These are phyloP conservation scores for Myrmecophaga tridactyla DNA, from an alignment of 2,113 vertebrate species.

Conservation along the genomic window DNA sequence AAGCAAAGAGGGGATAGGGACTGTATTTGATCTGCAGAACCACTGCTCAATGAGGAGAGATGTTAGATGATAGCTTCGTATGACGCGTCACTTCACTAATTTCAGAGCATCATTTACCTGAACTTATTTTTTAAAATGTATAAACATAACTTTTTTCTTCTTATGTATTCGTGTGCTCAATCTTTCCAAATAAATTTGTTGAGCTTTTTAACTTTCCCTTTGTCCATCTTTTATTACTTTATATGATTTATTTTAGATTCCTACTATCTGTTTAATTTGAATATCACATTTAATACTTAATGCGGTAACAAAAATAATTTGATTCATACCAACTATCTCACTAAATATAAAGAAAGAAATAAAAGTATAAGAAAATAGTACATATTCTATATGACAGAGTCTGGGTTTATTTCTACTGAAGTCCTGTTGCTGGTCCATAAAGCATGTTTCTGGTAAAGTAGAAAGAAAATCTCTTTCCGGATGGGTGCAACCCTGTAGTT, in stretches of 20 bases:
- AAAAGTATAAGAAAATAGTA: background rate
- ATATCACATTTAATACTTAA: background rate
- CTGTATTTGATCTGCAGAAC: background rate
- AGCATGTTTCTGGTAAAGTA: background rate
- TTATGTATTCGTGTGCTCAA: background rate
- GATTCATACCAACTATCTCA: background rate
- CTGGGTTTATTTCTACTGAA: background rate
- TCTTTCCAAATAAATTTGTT: background rate
- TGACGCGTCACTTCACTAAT: background rate
- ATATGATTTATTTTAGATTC: background rate
- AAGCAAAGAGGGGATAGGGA: background rate
- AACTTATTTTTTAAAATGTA: background rate
- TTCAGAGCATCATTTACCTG: background rate
- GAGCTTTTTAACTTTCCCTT: background rate
- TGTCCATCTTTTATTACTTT: background rate
- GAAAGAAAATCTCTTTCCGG: background rate
- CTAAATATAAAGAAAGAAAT: background rate
- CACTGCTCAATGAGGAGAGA: too few relatives aligned
- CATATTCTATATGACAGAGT: background rate
- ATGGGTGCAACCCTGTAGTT: background rate
- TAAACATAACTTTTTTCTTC: background rate
- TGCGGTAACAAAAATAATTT: background rate
- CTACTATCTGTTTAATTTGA: background rate
- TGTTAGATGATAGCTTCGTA: background rate
- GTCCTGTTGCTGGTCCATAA: background rate